Evolutionary conservation across 2,888 invertebrate species (phyloP), one percentile per base, ranked within the genome.

Genomic region (Xestia xanthographa): DNA sequence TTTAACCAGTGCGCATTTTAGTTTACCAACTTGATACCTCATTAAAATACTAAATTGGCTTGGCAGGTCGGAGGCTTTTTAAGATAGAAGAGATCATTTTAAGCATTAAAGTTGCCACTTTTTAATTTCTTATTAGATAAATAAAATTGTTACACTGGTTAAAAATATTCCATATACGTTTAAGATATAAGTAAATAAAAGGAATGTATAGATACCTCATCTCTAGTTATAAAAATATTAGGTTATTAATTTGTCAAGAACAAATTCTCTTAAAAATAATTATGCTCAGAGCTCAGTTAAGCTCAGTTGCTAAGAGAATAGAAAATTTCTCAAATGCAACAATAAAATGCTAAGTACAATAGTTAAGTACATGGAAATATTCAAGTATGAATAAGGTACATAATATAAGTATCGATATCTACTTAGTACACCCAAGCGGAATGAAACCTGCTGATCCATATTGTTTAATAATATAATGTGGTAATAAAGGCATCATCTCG

Each of bases 401-500:
- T 70, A 67, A 70, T 71, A 63, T 70, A 86, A 87, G 78, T 76
- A 84, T 77, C 66, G 68, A 80, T 79, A 83, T 73, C 78, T 80
- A 82, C 77, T 82, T 79, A 79, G 78, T 75, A 73, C 43, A 75
- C 79, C 86, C 78, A 85, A 87, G 80, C 80, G 80, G 83, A 87
- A 88, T 88, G 87, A 85, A 83, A 85, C 82, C 80, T 78, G 71
- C 58, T 77, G 79, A 75, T 80, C 69, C 70, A 66, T 83, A 83
- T 76, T 53, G 22, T 74, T 69, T 41, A 50, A 48, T 41, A 50
- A 48, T 72, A 66, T 53, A 72, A 77, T 78, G 70, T 75, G 84
- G 78, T 77, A 78, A 66, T 65, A 82, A 82, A 89, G 88, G 85
- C 73, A 87, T 88, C 88, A 92, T 93, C 94, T 95, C 95, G 87